Evolutionary conservation across 2,113 vertebrate species (phyloP), one percentile per base, ranked within the genome.

Genomic region (Serilophus lunatus): DNA sequence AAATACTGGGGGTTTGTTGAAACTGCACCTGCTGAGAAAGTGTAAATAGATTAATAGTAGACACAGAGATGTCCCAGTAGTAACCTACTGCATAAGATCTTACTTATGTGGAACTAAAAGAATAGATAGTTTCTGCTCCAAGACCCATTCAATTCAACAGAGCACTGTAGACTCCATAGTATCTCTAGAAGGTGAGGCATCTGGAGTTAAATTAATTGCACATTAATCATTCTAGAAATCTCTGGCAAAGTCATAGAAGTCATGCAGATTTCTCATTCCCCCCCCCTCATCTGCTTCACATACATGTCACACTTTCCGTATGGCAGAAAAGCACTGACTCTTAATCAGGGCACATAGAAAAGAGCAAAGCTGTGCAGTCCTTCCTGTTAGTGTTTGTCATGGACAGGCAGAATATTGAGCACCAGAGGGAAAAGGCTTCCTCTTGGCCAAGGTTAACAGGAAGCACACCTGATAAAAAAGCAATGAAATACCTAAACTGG

Each of bases 1-100:
- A 90, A 61, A 65, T 96, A 97, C 13, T 83, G 96, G 12, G 61
- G n/a, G 22, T 94, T 93, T 17, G 18, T 92, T 47, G 45, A 85
- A 60, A 49, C 45, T 47, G 38, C 71, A 80, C 88, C 97, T 98
- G 87, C 59, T 63, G 60, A 81, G 79, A 86, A 84, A 94, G 14
- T 17, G n/a, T 66, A 53, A 57, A 38, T 38, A 70, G 25, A 44
- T 88, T 90, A 95, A 33, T 8, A 57, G 25, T 28, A 71, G 95
- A 10, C 45, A 57, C 50, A 36, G 0, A 66, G 8, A 33, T 63
- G n/a, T 29, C 38, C 38, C 36, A 53, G 25, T 40, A 54, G 57
- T 4, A 90, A 50, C 20, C 40, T 71, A 1, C 8, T 71, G 83
- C 45, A 40, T 33, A 26, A 80, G 24, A 20, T 63, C 31, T 44